Evolutionary conservation across 2,888 invertebrate genomes (phyloP), one percentile per base, ranked within the genome.

Genomic region (Cephus pulcher): DNA sequence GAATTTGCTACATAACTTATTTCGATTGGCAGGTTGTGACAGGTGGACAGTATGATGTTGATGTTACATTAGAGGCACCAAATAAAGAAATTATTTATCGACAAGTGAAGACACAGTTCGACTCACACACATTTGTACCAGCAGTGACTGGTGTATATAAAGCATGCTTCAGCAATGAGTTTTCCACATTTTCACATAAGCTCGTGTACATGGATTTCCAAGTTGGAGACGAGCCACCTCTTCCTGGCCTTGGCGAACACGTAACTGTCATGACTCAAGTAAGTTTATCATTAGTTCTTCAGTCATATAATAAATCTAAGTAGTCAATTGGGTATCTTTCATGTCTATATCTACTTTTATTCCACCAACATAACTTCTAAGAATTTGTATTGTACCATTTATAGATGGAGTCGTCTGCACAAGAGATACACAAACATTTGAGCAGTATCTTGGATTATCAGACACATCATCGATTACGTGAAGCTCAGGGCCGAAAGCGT

Each of bases 181-280:
- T 99, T 92, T 99, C 99, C 75, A 99, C 99, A 77, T 99, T 99
- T 92, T 98, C 98, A 11, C 99, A 99, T 91, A 99, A 99, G 92
- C 94, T 99, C 83, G 98, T 99, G 34, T 99, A 99, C 92, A 97
- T 99, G 96, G 99, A 99, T 92, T 96, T 99, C 88, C 97, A 98
- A 95, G 97, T 98, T 37, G 98, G 98, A 4, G 98, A 98, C 32
- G 98, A 98, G 91, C 94, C 95, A 74, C 95, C 97, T 0, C 92
- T 97, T 34, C 97, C 97, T 23, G 97, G 97, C 30, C 92, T 97
- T 78, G 96, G 96, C 68, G 97, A 97, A 86, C 98, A 98, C 91
- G 95, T 96, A 12, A 98, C 98, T 75, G 98, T 97, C 30, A 95
- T 99, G 92, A 99, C 99, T 80, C 97, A 97, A 95, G 96, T 96